These are phyloP conservation scores for Gastrophryne carolinensis DNA, from an alignment of 2,797 vertebrate genomes.

Conservation along the genomic window DNA sequence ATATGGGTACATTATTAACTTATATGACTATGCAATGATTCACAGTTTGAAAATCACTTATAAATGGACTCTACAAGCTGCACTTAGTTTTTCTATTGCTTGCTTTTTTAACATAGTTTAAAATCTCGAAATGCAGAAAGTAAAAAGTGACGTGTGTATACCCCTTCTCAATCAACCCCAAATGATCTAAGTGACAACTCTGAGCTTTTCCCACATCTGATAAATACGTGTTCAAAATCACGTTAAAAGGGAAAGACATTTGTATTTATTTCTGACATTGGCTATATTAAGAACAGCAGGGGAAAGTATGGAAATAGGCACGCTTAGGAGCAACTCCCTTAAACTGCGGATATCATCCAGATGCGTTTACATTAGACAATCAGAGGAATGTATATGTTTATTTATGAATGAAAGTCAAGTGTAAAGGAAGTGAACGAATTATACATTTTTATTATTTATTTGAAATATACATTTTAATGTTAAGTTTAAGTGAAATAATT, in stretches of 20 bases:
- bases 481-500: conserved; percentile 39
- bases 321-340: conserved; percentile 10
- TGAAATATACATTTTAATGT: conserved; percentile 39
- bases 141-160: conserved; percentile 2
- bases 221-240: conserved; percentile 21
- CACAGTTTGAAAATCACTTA: no score
- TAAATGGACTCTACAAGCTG: no score
- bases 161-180: conserved; percentile 1
- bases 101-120: no score
- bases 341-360: conserved; percentile 43
- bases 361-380: conserved; percentile 52
- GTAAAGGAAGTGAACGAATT: conserved; percentile 46
- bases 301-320: conserved; percentile 34
- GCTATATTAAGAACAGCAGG: conserved; percentile 45
- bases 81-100: no score
- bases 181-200: conserved; percentile 1
- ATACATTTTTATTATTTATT: conserved; percentile 51
- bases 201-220: conserved; percentile 12
- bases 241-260: conserved; percentile 33
- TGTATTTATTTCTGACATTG: conserved; percentile 48
- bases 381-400: conserved; percentile 47
- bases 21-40: no score
- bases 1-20: no score
- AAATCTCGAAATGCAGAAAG: neutral
- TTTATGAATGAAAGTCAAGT: conserved; percentile 51